Percentiles rank a stretch among this genome's conserved stretches.
These are phyloP conservation scores for Leptosomus discolor DNA, from an alignment of 2,113 vertebrate species.

Conservation along the genomic window DNA sequence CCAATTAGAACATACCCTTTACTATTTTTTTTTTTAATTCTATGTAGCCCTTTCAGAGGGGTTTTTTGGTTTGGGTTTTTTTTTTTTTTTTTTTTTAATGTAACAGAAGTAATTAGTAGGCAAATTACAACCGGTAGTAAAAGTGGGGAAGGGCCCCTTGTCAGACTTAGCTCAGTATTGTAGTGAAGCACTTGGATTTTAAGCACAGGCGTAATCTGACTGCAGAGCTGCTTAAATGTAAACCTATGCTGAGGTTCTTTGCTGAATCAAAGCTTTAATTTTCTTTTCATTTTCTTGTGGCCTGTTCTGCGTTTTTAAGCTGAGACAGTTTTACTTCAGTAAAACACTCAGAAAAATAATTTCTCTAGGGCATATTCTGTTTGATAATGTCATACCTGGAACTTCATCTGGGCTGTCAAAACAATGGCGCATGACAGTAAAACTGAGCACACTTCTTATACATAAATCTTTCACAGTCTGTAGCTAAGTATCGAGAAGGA, in stretches of 20 bases:
- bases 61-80: neutral
- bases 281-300: constrained; percentile 30
- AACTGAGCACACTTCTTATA: constrained; percentile 42
- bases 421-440: constrained; percentile 50
- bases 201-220: neutral
- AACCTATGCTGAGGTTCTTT: neutral
- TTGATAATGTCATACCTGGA: constrained; percentile 65
- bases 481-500: neutral
- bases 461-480: constrained; percentile 52
- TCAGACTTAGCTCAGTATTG: neutral
- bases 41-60: neutral
- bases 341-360: constrained; percentile 61
- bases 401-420: constrained; percentile 65
- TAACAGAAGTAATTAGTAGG: neutral
- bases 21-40: neutral
- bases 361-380: constrained; percentile 63
- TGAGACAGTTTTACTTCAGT: constrained; percentile 33
- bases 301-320: constrained; percentile 50
- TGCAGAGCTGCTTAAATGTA: neutral
- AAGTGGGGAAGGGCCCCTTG: neutral
- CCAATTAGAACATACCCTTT: neutral
- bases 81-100: too few relatives aligned
- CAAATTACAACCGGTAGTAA: neutral
- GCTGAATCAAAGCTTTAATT: neutral
- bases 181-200: neutral